Conservation (phyloP, 2,797 vertebrate species). For the Luscinia luscinia region DNA sequence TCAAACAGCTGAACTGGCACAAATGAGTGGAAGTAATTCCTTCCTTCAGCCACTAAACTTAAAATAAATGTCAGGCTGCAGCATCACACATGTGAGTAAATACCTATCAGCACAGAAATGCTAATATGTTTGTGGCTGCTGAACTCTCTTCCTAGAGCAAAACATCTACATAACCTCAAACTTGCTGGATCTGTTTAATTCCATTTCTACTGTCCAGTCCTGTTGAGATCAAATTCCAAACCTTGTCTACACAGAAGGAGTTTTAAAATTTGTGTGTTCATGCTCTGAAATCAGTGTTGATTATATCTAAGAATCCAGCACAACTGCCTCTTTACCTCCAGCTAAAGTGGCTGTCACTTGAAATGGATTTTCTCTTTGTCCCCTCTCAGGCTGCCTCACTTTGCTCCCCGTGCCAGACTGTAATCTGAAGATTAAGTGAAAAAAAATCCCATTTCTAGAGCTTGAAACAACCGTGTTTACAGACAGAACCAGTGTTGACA, state of each 20-base stretch:
- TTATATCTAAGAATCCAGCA: background rate
- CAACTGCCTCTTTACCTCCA: background rate
- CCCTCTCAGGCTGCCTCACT: background rate
- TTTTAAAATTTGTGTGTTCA: no score
- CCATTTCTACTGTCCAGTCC: background rate
- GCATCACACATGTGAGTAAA: constrained; percentile 16
- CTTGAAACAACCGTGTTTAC: background rate
- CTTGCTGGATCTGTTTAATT: background rate
- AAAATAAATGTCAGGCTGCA: constrained; percentile 30
- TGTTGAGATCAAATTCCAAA: background rate
- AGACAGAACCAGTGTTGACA: background rate
- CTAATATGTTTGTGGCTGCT: background rate
- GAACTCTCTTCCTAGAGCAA: background rate
- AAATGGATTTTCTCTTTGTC: background rate
- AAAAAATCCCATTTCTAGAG: background rate
- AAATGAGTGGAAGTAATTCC: background rate
- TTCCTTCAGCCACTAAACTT: constrained; percentile 37
- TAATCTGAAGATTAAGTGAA: background rate
- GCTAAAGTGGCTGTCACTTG: background rate
- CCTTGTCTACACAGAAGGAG: background rate
- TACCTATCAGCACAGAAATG: background rate
- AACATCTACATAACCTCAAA: background rate
- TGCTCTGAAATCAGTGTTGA: background rate
- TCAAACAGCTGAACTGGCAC: constrained; percentile 44
- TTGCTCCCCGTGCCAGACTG: background rate